Conservation (phyloP, 2,113 vertebrate genomes). For the Muscicapa adusta region DNA sequence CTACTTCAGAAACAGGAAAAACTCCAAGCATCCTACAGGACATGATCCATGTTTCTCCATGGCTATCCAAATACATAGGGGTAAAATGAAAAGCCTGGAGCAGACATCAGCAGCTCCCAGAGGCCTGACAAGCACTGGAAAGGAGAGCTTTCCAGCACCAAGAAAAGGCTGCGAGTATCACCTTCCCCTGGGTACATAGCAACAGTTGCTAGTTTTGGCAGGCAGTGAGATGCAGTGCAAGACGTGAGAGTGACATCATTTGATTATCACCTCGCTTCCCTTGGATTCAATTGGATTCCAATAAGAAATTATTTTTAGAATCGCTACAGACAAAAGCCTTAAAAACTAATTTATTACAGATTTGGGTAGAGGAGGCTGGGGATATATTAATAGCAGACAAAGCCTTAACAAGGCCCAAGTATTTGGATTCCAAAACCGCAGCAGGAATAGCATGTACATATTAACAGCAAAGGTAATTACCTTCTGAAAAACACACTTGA, state of each 20-base stretch:
- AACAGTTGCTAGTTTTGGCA: conserved; percentile 60
- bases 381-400: neutral
- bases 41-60: accelerated
- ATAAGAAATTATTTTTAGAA: conserved; percentile 53
- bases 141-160: neutral
- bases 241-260: conserved; percentile 42
- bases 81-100: neutral
- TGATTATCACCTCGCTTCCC: conserved; percentile 50
- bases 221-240: neutral
- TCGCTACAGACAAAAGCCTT: conserved; percentile 7
- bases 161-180: conserved; percentile 13
- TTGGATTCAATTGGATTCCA: conserved; percentile 18
- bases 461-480: neutral
- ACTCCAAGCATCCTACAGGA: neutral
- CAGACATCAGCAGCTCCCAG: neutral
- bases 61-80: neutral
- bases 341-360: conserved; percentile 8
- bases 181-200: conserved; percentile 52
- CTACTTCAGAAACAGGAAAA: neutral
- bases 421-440: neutral
- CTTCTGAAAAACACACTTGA: neutral
- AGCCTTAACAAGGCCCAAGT: neutral
- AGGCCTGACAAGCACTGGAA: neutral
- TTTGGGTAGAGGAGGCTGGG: neutral
- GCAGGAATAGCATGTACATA: neutral